Conservation (phyloP, 2,888 invertebrate genomes). For the Phalera bucephala region DNA sequence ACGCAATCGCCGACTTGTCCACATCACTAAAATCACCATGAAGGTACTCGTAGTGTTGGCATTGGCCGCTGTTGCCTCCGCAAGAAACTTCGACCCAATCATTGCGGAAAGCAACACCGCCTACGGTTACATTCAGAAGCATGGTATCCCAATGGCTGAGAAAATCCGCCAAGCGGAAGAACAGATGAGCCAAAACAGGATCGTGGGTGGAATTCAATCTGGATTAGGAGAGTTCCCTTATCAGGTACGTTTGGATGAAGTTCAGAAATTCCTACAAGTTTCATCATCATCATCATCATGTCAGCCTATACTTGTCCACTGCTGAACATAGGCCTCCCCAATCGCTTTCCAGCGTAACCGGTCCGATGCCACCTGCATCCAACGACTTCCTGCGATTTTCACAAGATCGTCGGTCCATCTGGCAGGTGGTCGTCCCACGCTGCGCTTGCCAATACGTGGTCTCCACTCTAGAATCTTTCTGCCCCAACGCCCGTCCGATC, state of each 20-base stretch:
- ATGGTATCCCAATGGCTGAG: slow-evolving; percentile 30
- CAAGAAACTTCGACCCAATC: slow-evolving; percentile 13
- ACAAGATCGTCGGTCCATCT: too few relatives aligned
- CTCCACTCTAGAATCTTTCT: too few relatives aligned
- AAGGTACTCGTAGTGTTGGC: slow-evolving; percentile 16
- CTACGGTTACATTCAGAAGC: slow-evolving; percentile 24
- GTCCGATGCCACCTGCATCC: too few relatives aligned
- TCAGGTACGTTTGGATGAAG: slow-evolving; percentile 19
- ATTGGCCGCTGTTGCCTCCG: slow-evolving; percentile 19
- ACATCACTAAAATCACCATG: slow-evolving; percentile 9
- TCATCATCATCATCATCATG: too few relatives aligned
- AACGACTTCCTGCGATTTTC: too few relatives aligned
- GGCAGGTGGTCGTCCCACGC: too few relatives aligned
- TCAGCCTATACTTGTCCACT: too few relatives aligned
- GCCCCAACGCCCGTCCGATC: too few relatives aligned
- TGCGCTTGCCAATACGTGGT: too few relatives aligned
- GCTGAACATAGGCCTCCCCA: too few relatives aligned
- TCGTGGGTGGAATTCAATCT: background rate
- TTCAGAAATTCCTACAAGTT: too few relatives aligned
- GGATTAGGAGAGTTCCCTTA: slow-evolving; percentile 19
- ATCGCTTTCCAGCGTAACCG: too few relatives aligned
- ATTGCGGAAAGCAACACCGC: slow-evolving; percentile 24
- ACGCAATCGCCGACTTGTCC: slow-evolving; percentile 8
- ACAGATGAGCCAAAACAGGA: background rate
- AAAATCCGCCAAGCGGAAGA: slow-evolving; percentile 13